Base-by-base conservation (phyloP, 2,888 invertebrate genomes). In the Temnothorax unifasciatus region DNA sequence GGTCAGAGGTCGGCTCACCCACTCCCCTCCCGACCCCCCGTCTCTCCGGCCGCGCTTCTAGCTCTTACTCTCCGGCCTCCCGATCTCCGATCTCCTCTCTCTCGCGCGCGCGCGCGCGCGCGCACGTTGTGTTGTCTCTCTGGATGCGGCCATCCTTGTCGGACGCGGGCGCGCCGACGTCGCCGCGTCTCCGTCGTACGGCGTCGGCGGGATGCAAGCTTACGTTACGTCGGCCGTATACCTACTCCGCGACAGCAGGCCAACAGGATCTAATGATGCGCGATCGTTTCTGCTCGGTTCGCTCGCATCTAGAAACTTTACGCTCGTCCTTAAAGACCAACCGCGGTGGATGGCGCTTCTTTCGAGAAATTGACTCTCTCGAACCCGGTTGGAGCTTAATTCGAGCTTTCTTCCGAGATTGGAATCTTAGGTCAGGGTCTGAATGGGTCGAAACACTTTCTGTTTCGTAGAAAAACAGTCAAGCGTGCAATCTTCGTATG, bases 1-100 rank as follows among this genome's bases (percentile, higher is more conserved):
- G 94, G 94, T 94, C 94, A 93, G 88, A 92, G 94, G 94, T 94
- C 93, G 93, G 91, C 93, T 94, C 94, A 94, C 93, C 94, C 94
- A 94, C 94, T 93, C 92, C 92, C 91, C 89, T 89, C 91, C 90
- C 89, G 84, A 85, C 88, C 91, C 85, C 91, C 85, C 89, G 88
- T 83, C 34, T 83, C 34, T 0, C 90, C 85, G 88, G 79, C 85
- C 88, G 84, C 88, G 86, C 85, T 74, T 81, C 69, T 50, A 71
- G 82, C 85, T 85, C 89, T 89, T 85, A 82, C 87, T 83, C 86
- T 85, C 73, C 74, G 61, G 81, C 82, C 63, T 57, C 71, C 82
- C 83, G 88, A 86, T 89, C 89, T 90, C 88, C 89, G 29, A 29
- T 90, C 88, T 86, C 85, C 34, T 34, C 34, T 34, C 21, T 21